Conservation (phyloP, 2,797 vertebrate genomes). For the Denticeps clupeoides region DNA sequence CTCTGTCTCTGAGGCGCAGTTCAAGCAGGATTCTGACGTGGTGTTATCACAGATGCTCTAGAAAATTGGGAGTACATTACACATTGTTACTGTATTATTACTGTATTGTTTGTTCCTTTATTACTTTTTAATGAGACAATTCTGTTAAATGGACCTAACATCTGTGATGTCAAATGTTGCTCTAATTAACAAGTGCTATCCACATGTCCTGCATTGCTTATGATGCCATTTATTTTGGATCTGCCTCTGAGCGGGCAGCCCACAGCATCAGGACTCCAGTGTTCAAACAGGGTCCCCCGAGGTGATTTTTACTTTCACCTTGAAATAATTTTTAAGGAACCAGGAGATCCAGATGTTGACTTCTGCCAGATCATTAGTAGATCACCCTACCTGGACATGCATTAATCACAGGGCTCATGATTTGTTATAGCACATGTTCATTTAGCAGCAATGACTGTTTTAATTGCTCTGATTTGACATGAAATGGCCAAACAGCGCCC, state of each 20-base stretch:
- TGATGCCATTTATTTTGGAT: not conserved
- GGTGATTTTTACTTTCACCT: conserved; percentile 38
- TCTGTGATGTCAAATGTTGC: not conserved
- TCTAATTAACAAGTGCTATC: not conserved
- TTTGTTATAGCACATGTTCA: not conserved
- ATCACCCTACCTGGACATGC: not conserved
- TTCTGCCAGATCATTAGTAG: not conserved
- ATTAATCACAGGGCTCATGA: not conserved
- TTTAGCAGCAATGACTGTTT: too few species aligned
- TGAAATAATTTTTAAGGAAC: conserved; percentile 59
- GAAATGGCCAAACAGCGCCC: conserved; percentile 1
- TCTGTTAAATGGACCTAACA: too few species aligned
- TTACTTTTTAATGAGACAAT: too few species aligned
- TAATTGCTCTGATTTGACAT: not conserved
- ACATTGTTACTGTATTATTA: too few species aligned
- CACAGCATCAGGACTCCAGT: conserved; percentile 41
- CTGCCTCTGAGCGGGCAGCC: not conserved
- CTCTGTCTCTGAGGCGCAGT: conserved; percentile 1
- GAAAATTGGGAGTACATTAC: too few species aligned
- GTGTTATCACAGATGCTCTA: too few species aligned
- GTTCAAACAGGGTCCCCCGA: conserved; percentile 61
- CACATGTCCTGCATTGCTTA: not conserved
- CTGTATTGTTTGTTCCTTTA: too few species aligned
- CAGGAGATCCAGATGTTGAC: conserved; percentile 34
- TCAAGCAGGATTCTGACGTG: too few species aligned